Evolutionary conservation across 2,888 invertebrate genomes (phyloP).

Genomic region (Sminthurides aquaticus): DNA sequence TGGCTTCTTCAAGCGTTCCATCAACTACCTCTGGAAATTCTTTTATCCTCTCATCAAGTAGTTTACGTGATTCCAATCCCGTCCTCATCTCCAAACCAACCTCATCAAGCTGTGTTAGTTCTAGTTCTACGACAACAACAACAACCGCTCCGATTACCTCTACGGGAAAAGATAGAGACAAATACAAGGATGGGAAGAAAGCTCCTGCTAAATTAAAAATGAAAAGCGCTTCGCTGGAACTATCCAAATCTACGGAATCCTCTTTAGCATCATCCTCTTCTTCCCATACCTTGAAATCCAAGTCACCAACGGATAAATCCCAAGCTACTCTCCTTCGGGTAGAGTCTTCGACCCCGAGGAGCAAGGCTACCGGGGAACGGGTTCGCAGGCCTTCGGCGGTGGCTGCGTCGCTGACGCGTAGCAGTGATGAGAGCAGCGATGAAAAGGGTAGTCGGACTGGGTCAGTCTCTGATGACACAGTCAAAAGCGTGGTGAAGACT

Average conservation of each 20-base stretch:
- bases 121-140: not conserved
- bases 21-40: slow-evolving; percentile 4
- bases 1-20: not conserved
- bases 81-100: slow-evolving; percentile 15
- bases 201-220: slow-evolving; percentile 19
- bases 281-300: not conserved
- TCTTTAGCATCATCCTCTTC: too few relatives aligned
- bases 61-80: slow-evolving; percentile 18
- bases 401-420: too few relatives aligned
- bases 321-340: not conserved
- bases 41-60: slow-evolving; percentile 22
- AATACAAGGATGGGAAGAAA: not conserved
- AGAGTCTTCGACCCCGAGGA: not conserved
- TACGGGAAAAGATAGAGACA: slow-evolving; percentile 5
- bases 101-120: not conserved
- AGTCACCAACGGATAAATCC: not conserved
- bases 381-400: too few relatives aligned
- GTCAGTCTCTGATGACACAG: not conserved
- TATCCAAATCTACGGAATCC: not conserved
- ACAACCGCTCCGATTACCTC: not conserved
- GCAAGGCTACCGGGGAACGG: not conserved
- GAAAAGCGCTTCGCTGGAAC: slow-evolving; percentile 19
- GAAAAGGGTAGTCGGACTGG: not conserved
- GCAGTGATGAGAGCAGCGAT: not conserved
- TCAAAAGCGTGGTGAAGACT: not conserved